Evolutionary conservation across 2,888 invertebrate species (phyloP).

Genomic region (Gonocerus acuteangulatus): DNA sequence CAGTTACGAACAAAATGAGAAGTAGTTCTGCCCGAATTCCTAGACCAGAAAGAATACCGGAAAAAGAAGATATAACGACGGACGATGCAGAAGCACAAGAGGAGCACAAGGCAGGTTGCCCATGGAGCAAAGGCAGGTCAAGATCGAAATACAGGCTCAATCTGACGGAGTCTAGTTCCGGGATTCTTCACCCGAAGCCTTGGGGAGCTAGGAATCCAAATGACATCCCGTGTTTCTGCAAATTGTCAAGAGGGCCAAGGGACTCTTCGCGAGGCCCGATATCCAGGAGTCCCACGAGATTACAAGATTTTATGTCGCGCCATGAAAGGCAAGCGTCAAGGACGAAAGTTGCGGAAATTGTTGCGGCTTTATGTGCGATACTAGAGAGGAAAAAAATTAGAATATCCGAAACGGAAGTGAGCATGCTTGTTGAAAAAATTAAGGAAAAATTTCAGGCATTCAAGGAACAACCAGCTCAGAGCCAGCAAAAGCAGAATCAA

Average conservation of each 20-base stretch:
- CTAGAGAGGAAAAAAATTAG: constrained; percentile 7
- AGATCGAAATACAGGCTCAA: not conserved
- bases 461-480: not conserved
- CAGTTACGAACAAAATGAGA: not conserved
- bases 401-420: not conserved
- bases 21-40: not conserved
- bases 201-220: constrained; percentile 13
- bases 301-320: not conserved
- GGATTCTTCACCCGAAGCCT: constrained; percentile 6
- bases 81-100: not conserved
- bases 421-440: constrained; percentile 1
- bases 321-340: not conserved
- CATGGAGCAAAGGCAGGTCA: constrained; percentile 3
- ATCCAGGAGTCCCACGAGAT: too few species aligned
- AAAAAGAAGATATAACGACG: not conserved
- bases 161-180: not conserved
- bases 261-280: not conserved
- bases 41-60: not conserved
- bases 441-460: constrained; percentile 2
- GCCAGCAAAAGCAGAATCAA: not conserved
- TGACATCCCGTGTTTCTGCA: constrained; percentile 17
- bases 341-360: not conserved
- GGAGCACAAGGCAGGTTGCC: constrained; percentile 5
- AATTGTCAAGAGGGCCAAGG: not conserved
- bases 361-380: not conserved